A percentile compares a stretch with the other conserved stretches of the same genome.
phyloP scores from a whole-genome alignment of 2,888 invertebrate species.

The Thymelicus acteon region DNA sequence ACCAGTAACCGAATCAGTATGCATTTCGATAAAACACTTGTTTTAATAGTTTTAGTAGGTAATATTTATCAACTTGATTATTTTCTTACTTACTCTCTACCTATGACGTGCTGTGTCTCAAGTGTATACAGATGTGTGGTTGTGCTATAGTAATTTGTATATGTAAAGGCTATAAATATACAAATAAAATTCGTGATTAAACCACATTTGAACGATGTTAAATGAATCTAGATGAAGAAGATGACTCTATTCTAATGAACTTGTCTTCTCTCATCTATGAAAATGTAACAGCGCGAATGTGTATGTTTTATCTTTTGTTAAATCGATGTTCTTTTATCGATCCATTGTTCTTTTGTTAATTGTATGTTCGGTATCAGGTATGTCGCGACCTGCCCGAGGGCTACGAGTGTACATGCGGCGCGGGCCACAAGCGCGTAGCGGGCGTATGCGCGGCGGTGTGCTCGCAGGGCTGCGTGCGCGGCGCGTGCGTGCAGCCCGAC shows the following conservation, averaged over 20 bases:
- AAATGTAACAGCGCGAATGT: neutral
- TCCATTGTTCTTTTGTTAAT: neutral
- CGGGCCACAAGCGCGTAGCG: conserved; percentile 87
- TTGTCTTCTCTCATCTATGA: neutral
- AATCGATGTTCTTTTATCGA: neutral
- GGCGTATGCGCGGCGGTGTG: conserved; percentile 92
- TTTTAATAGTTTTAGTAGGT: conserved; percentile 8
- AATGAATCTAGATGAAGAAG: too few species aligned
- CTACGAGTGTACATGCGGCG: conserved; percentile 94
- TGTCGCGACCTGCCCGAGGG: conserved; percentile 93
- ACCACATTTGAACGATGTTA: too few species aligned
- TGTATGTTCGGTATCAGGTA: conserved; percentile 63
- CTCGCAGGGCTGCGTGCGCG: conserved; percentile 93
- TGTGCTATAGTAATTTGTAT: too few species aligned
- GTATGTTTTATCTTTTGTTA: neutral
- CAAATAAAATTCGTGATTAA: too few species aligned
- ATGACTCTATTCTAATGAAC: too few species aligned
- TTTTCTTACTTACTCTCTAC: neutral
- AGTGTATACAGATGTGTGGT: neutral
- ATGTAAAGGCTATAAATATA: too few species aligned
- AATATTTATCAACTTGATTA: neutral
- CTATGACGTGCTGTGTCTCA: neutral
- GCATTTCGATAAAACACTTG: neutral
- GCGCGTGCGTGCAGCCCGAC: conserved; percentile 92
- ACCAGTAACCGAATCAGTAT: neutral